Percentiles rank a stretch among this genome's conserved stretches.
Conservation (phyloP, 2,888 invertebrate species). For the Notodonta ziczac region DNA sequence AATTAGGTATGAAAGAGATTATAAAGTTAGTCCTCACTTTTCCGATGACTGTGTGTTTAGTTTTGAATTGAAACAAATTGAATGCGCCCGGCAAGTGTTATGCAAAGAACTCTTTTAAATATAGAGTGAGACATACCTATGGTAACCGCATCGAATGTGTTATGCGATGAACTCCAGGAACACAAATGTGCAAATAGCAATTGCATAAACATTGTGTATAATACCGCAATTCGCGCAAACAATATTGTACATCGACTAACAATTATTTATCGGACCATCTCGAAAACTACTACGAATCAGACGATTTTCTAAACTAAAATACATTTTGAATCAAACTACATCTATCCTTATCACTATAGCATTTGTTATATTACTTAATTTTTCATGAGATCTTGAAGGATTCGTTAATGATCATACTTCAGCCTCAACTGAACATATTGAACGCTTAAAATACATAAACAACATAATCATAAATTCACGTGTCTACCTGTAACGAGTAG, state of each 20-base stretch:
- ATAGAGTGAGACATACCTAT: background rate
- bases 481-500: constrained; percentile 45
- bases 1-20: too few relatives aligned
- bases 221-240: background rate
- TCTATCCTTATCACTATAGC: background rate
- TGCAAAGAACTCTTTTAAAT: too few relatives aligned
- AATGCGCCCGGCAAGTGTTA: background rate
- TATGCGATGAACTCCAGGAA: background rate
- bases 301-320: background rate
- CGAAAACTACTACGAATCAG: constrained; percentile 9
- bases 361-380: too few relatives aligned
- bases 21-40: too few relatives aligned
- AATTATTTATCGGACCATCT: constrained; percentile 11
- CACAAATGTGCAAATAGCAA: background rate
- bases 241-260: background rate
- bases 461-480: constrained; percentile 37
- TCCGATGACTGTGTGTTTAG: too few relatives aligned
- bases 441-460: constrained; percentile 23
- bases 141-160: background rate
- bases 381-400: too few relatives aligned
- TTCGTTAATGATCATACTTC: background rate
- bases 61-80: background rate
- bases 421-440: background rate
- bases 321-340: background rate
- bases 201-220: constrained; percentile 2